These are phyloP conservation scores for Pegoplata infirma DNA, from an alignment of 2,888 invertebrate species.

Conservation along the genomic window DNA sequence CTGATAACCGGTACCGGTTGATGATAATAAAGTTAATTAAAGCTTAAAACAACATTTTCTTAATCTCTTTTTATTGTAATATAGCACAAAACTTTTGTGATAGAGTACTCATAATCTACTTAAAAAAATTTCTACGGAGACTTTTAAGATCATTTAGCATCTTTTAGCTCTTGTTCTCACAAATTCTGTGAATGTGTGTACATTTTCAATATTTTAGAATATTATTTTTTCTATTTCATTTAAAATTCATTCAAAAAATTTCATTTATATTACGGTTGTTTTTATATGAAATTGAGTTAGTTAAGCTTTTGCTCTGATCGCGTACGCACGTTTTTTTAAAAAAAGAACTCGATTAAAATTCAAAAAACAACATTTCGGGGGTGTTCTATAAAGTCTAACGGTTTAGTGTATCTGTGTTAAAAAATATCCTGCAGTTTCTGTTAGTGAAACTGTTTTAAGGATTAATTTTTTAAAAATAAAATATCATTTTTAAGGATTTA, in stretches of 20 bases:
- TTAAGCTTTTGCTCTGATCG: slow-evolving; percentile 60
- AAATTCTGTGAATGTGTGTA: background rate
- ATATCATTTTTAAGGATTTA: background rate
- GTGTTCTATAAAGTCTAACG: slow-evolving; percentile 9
- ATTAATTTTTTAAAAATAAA: slow-evolving; percentile 32
- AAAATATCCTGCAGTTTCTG: slow-evolving; percentile 50
- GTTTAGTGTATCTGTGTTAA: slow-evolving; percentile 4
- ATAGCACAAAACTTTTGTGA: background rate
- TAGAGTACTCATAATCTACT: background rate
- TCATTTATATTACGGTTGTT: slow-evolving; percentile 52
- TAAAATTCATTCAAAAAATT: background rate
- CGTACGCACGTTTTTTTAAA: slow-evolving; percentile 35
- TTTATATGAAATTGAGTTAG: slow-evolving; percentile 50
- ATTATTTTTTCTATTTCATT: slow-evolving; percentile 1
- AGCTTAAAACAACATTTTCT: background rate
- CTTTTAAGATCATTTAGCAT: background rate
- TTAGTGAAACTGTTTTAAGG: slow-evolving; percentile 42
- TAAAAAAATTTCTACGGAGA: background rate
- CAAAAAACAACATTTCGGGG: background rate
- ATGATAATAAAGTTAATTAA: background rate
- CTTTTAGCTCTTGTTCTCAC: background rate
- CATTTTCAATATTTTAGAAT: background rate
- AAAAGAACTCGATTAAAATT: background rate
- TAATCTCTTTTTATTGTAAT: background rate
- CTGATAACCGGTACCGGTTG: slow-evolving; percentile 14